Evolutionary conservation across 2,797 vertebrate genomes (phyloP).

Genomic region (Botia kubotai): DNA sequence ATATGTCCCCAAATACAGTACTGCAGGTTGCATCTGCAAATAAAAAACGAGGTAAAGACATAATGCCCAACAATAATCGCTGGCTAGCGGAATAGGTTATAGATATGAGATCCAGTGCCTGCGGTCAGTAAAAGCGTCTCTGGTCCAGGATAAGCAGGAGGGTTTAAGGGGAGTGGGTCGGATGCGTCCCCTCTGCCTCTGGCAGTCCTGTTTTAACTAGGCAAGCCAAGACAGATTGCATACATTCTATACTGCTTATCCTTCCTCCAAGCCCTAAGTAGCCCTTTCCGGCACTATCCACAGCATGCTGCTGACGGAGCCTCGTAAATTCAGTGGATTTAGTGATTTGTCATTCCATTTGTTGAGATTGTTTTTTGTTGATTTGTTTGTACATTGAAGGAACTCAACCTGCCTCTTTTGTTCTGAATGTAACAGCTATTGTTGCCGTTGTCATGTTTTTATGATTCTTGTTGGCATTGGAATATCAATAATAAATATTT

Average conservation of each 20-base stretch:
- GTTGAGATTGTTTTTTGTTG: constrained; percentile 42
- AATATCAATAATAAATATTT: no score
- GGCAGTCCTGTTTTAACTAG: constrained; percentile 75
- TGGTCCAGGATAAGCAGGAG: constrained; percentile 60
- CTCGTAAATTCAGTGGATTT: constrained; percentile 42
- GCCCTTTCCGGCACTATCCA: constrained; percentile 40
- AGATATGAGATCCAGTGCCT: constrained; percentile 44
- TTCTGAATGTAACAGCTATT: constrained; percentile 21
- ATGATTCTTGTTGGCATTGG: no score
- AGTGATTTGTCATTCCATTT: constrained; percentile 38
- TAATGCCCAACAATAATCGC: neutral
- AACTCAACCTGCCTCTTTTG: constrained; percentile 9
- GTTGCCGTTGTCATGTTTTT: neutral
- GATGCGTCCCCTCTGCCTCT: constrained; percentile 72
- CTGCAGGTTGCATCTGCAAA: neutral
- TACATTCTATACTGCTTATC: constrained; percentile 62
- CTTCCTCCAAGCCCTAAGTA: constrained; percentile 51
- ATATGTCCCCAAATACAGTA: neutral
- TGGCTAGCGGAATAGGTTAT: constrained; percentile 51
- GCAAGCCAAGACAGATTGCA: constrained; percentile 75
- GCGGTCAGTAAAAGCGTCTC: constrained; percentile 59
- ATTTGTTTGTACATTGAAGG: constrained; percentile 27
- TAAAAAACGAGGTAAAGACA: constrained; percentile 9
- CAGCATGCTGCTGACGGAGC: constrained; percentile 43
- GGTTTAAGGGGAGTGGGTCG: constrained; percentile 64